phyloP scores from a whole-genome alignment of 2,113 vertebrate genomes.

The Parus major region DNA sequence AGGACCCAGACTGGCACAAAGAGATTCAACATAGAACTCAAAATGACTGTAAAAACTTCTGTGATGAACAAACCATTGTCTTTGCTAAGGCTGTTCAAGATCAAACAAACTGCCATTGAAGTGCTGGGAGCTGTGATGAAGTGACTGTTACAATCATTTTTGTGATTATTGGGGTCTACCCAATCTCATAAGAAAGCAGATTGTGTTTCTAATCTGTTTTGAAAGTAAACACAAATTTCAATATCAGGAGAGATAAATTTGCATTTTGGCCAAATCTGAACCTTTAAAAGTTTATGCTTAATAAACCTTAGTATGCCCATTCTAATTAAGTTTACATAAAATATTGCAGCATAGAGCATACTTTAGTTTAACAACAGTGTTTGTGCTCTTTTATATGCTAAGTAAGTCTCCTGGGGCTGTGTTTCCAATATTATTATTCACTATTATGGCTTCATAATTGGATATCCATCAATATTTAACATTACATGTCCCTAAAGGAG shows the following conservation, averaged over 20 bases:
- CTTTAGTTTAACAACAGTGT: neutral
- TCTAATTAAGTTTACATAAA: neutral
- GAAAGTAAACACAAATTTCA: neutral
- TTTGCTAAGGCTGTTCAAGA: neutral
- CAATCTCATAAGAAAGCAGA: neutral
- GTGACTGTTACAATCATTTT: neutral
- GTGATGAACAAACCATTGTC: neutral
- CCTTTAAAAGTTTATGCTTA: neutral
- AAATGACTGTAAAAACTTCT: neutral
- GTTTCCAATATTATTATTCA: neutral
- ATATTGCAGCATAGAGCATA: neutral
- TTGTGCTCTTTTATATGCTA: neutral
- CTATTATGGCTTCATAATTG: neutral
- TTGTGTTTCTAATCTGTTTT: neutral
- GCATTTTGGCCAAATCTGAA: neutral
- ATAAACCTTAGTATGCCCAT: neutral
- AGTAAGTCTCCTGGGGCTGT: neutral
- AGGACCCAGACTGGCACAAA: neutral
- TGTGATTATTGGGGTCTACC: neutral
- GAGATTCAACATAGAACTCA: neutral
- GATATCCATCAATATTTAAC: constrained; percentile 15
- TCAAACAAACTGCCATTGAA: neutral
- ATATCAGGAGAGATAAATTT: neutral
- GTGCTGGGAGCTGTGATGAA: neutral
- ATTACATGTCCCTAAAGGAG: neutral